Base-by-base conservation (phyloP, 2,888 invertebrate species). In the Clostera curtula region DNA sequence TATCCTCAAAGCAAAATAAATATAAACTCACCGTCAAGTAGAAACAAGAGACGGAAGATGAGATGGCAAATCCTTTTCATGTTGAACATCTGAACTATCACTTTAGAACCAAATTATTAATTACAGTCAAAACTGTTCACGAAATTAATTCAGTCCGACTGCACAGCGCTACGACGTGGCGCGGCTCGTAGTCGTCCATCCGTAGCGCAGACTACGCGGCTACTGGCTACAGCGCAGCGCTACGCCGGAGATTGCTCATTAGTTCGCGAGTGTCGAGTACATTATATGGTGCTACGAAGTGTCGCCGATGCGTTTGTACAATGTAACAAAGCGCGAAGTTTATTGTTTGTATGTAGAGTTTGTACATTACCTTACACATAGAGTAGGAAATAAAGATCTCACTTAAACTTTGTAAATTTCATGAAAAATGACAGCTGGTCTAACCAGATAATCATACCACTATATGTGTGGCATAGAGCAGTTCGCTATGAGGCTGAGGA, bases 41-140 rank as follows among this genome's bases (percentile, higher is more conserved):
- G 54, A 42, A 79, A 80, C 58, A 79, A 60, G 48, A 79, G 48
- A 27, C 74, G 59, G 38, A 79, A 74, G 44, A 79, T 64, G 43
- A 79, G 68, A 47, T 72, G 72, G 48, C 73, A 77, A 63, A 79
- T 76, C 75, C 80, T 66, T 68, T 63, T 71, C 75, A 79, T 77
- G 64, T 69, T 70, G 58, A 68, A 53, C 73, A 71, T 49, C 36
- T 34, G 34, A 6, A 11, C 73, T 49, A 40, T 19, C 52, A 56
- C 49, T 48, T 44, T 15, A 23, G 19, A 46, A 37, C 29, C 23
- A 43, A 11, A 6, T 12, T 7, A 5, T 20, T 1, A 12, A 12
- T 3, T 12, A 7, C 7, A 20, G 4, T 18, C n/a, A 7, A 4
- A 9, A 7, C 6, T 7, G 3, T 18, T 18, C 4, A 18, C 18